Evolutionary conservation across 2,113 vertebrate genomes (phyloP), one percentile per base, ranked within the genome.

Genomic region (Pterocles burchelli): DNA sequence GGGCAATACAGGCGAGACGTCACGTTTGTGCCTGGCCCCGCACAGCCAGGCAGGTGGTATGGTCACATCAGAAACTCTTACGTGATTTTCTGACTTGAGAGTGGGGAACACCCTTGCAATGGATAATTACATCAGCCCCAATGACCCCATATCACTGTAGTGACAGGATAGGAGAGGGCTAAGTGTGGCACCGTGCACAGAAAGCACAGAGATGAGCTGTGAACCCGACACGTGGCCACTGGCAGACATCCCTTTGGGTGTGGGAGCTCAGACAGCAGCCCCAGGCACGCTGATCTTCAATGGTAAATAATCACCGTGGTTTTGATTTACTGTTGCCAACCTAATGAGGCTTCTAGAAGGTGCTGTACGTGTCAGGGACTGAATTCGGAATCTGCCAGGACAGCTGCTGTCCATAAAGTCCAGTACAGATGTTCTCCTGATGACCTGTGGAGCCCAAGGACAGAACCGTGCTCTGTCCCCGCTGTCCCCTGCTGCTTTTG

Each of bases 141-240:
- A 19, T 49, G 9, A 54, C 58, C 25, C 16, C 0, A 1, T 26
- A 12, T 24, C 1, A 1, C 66, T 21, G 14, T 10, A 29, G 58
- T 3, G n/a, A 9, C 14, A 28, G 38, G 52, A 6, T 1, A 48
- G 48, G 58, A 51, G 65, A 20, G 45, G 58, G 51, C 26, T 24
- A 0, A 14, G 33, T 10, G 1, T 1, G 49, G 43, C 62, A 38
- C 17, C 0, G 1, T n/a, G 36, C 33, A 9, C 25, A 33, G 45
- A 58, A 41, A 43, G 55, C 55, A 6, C 13, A 6, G 59, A 59
- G 75, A 8, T 12, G 55, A 55, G 55, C 66, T 48, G 3, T 31
- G 38, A 54, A 24, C 45, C 34, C 51, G 68, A 8, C 2, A 2
- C 48, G 6, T 6, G 8, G 25, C 41, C 7, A 0, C 45, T 82